These are phyloP conservation scores for Ischnus inquisitorius DNA, from an alignment of 2,888 invertebrate species.

Conservation along the genomic window DNA sequence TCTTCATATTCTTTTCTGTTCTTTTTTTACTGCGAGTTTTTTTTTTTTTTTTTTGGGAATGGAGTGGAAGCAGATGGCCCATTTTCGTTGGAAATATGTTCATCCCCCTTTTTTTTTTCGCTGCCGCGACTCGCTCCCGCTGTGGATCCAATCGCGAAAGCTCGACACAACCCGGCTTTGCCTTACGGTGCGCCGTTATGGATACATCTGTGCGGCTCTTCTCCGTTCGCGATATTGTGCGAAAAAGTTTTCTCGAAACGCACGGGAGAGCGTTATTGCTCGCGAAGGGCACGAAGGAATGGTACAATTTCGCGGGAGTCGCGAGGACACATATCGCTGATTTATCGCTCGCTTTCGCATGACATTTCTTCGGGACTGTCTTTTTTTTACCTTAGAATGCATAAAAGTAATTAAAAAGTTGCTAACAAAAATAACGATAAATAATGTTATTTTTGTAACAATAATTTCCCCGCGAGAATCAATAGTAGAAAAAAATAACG, in stretches of 20 bases:
- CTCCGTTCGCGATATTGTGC: background rate
- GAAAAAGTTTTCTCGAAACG: conserved; percentile 6
- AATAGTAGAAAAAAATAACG: too few relatives aligned
- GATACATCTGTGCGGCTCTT: conserved; percentile 44
- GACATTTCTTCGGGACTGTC: too few relatives aligned
- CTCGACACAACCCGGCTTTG: conserved; percentile 32
- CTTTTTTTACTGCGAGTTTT: background rate
- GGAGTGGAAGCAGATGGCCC: conserved; percentile 70
- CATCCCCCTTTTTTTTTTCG: conserved; percentile 15
- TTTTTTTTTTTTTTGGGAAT: conserved; percentile 42
- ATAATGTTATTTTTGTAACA: too few relatives aligned
- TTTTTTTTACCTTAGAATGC: too few relatives aligned
- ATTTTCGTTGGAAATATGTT: conserved; percentile 67
- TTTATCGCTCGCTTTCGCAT: background rate
- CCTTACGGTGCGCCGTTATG: conserved; percentile 26
- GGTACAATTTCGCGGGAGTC: background rate
- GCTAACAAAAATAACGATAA: too few relatives aligned
- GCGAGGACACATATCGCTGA: conserved; percentile 18
- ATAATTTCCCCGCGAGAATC: too few relatives aligned
- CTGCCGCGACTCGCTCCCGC: conserved; percentile 32
- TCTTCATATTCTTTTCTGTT: conserved; percentile 7
- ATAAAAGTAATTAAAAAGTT: too few relatives aligned
- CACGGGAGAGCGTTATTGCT: conserved; percentile 42
- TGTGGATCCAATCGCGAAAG: conserved; percentile 47
- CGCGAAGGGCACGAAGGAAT: conserved; percentile 17